Base-by-base conservation (phyloP, 2,113 vertebrate species). In the Cephalophus harveyi region DNA sequence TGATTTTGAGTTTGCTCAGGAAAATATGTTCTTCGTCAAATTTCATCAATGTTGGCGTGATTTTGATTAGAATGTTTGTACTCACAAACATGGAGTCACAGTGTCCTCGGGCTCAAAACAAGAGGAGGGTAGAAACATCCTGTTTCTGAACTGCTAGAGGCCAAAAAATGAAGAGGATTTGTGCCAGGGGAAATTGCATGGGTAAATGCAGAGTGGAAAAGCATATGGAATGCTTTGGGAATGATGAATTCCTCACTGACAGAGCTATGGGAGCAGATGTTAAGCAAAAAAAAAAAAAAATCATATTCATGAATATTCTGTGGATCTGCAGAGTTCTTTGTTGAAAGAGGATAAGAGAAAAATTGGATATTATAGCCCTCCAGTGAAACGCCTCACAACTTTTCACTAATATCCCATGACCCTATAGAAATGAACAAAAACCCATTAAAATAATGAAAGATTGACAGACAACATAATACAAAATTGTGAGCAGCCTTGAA, bases 201-300 rank as follows among this genome's bases (percentile, higher is more conserved):
- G 96, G 94, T 97, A 97, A 97, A 95, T 96, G 95, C 82, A 82
- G 86, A 97, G 92, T 85, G 81, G 57, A 97, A 97, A 97, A 96
- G 91, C 98, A 97, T 98, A 97, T 98, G 97, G 96, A 97, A 96
- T 97, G 94, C 90, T 98, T 94, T 96, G 96, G 92, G 97, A 97
- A 95, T 97, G 97, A 96, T 94, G 95, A 97, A 98, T 98, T 98
- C 87, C 84, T 97, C 88, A 87, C 84, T 79, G 88, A 96, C 92
- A 97, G 96, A 97, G 81, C 83, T 97, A 97, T 89, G 97, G 64
- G 96, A 98, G 96, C 95, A 98, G 96, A 96, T 97, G 97, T 97
- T 95, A 97, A 96, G 92, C 46, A 97, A 95, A 97, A 93, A 94
- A 94, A 92, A 64, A 93, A 76, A 94, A 88, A 76, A 88, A 40